Percentiles rank a stretch among this genome's conserved stretches.
Conservation (phyloP, 2,113 vertebrate species). For the Zingel zingel region DNA sequence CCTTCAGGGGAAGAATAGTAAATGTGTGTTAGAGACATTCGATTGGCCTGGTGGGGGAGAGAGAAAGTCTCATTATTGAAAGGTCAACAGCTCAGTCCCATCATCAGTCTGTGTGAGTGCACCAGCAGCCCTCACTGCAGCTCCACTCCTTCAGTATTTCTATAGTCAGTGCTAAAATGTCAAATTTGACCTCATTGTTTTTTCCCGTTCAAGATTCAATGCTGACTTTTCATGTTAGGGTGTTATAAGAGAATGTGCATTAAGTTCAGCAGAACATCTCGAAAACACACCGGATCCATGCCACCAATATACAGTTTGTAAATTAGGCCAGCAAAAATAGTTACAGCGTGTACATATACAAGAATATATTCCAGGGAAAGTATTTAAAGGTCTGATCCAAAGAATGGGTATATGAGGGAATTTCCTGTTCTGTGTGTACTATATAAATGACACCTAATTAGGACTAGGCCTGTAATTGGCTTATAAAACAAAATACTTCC, state of each 20-base stretch:
- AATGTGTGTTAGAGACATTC: neutral
- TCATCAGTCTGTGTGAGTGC: neutral
- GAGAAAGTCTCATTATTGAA: slow-evolving; percentile 29
- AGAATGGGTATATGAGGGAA: neutral
- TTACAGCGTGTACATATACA: neutral
- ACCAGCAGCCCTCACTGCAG: neutral
- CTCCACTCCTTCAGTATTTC: slow-evolving; percentile 7
- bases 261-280: neutral
- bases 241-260: neutral
- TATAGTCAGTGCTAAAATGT: slow-evolving; percentile 12
- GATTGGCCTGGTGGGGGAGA: neutral
- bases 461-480: slow-evolving; percentile 60
- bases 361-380: neutral
- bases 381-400: neutral
- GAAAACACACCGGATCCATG: neutral
- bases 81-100: slow-evolving; percentile 30
- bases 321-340: neutral
- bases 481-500: slow-evolving; percentile 47
- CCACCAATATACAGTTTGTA: neutral
- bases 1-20: neutral
- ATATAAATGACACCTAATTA: slow-evolving; percentile 57
- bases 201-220: neutral
- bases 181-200: neutral
- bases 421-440: slow-evolving; percentile 26
- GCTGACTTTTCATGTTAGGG: neutral